Base-by-base conservation (phyloP, 35 echinoderm and acorn worm genomes). In the Ophioderma brevispina region DNA sequence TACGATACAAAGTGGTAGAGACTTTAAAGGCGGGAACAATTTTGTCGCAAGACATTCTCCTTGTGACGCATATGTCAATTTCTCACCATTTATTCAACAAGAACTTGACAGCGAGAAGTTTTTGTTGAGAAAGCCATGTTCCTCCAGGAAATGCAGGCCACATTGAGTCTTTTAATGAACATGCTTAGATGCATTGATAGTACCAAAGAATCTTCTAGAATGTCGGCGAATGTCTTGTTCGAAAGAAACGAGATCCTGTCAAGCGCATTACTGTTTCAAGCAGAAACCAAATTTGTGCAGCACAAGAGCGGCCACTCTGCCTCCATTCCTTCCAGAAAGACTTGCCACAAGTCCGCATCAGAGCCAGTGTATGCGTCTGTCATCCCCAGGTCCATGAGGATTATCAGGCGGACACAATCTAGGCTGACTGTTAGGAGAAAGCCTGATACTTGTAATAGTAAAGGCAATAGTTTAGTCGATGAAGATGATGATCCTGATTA, bases 401-500 rank as follows among this genome's bases (percentile, higher is more conserved):
- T 70, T 25, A 13, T 8, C 28, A 70, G 59, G 59, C 59, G 59
- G 10, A 70, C 59, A 15, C 59, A 30, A 30, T 70, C 59, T 25
- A 6, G 59, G 59, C 10, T 70, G 10, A 70, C 59, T 70, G 10
- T 70, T 6, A 70, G 59, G 59, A 8, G 59, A 30, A 70, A 70
- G n/a, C 5, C 15, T 15, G 46, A 21, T 8, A 30, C 17, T 13
- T 25, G 5, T 6, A 25, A 25, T 25, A 70, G 3, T 18, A 25
- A 70, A 30, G 59, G 28, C n/a, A 30, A 25, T 70, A 25, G 59
- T 6, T 8, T 70, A 15, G 59, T 70, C n/a, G 59, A 30, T 3
- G 59, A 70, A 30, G 59, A 70, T 70, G 59, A 70, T 70, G 59
- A 70, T 70, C n/a, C 59, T 18, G 59, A 70, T 70, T 70, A 70